phyloP scores from a whole-genome alignment of 2,113 vertebrate species.

The Columbina picui region DNA sequence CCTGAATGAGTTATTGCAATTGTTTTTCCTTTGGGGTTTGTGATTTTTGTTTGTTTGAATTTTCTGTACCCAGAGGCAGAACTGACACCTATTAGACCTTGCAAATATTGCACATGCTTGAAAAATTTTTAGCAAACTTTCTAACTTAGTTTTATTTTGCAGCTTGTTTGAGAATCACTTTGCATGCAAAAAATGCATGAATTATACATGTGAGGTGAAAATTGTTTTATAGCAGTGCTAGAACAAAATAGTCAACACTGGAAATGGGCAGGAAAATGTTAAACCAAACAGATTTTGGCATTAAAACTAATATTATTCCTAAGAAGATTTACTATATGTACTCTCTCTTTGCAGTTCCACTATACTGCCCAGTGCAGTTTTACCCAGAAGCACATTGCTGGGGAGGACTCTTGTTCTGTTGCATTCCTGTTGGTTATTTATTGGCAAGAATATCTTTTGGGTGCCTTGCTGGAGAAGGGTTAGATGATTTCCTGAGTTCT shows the following conservation, averaged over 20 bases:
- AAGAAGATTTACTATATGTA: background rate
- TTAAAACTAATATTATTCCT: background rate
- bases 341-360: background rate
- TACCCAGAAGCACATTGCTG: background rate
- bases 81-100: constrained; percentile 1
- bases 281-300: background rate
- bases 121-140: constrained; percentile 7
- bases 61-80: background rate
- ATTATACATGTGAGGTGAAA: background rate
- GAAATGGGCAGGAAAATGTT: background rate
- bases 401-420: background rate
- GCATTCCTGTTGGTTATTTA: background rate
- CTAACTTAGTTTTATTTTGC: constrained; percentile 48
- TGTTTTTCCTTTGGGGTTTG: constrained; percentile 24
- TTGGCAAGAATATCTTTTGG: background rate
- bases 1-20: background rate
- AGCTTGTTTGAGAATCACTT: constrained; percentile 49
- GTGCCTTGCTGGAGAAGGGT: background rate
- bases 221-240: background rate
- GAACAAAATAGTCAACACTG: background rate
- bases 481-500: background rate
- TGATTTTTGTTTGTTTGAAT: constrained; percentile 16
- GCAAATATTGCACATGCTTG: constrained; percentile 36
- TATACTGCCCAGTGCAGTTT: background rate
- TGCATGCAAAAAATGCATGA: constrained; percentile 42